Conservation (phyloP, 2,113 vertebrate species). For the Synodontis membranacea region DNA sequence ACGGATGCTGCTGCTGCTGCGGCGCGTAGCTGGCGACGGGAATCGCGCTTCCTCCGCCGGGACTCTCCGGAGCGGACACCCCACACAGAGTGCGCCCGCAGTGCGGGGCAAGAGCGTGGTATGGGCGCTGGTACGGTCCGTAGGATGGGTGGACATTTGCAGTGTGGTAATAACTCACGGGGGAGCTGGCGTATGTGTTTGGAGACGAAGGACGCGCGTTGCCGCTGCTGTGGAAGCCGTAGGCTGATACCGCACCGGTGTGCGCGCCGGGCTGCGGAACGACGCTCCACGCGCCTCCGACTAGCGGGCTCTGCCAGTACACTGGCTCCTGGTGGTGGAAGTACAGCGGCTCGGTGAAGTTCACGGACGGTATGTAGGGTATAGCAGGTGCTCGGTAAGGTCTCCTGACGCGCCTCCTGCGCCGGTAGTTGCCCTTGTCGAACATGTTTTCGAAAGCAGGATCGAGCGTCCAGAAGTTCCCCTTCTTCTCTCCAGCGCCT, state of each 20-base stretch:
- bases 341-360: constrained; percentile 61
- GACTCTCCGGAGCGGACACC: constrained; percentile 63
- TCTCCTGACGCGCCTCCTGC: constrained; percentile 68
- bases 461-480: constrained; percentile 77
- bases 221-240: constrained; percentile 47
- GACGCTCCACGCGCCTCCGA: constrained; percentile 59
- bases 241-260: constrained; percentile 26
- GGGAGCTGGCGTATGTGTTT: constrained; percentile 50
- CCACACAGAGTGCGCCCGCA: constrained; percentile 60
- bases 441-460: constrained; percentile 77
- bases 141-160: constrained; percentile 60
- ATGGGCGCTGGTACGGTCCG: constrained; percentile 59
- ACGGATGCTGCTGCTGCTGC: constrained; percentile 49
- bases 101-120: constrained; percentile 63
- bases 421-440: constrained; percentile 73
- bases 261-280: constrained; percentile 46
- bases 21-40: constrained; percentile 59
- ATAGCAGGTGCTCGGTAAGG: constrained; percentile 45
- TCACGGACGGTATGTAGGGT: constrained; percentile 56
- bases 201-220: constrained; percentile 57
- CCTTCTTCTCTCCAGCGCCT: constrained; percentile 59
- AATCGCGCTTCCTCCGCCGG: constrained; percentile 57
- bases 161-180: constrained; percentile 56
- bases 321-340: constrained; percentile 57
- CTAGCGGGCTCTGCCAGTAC: constrained; percentile 59